Percentiles rank a stretch among this genome's conserved stretches.
Conservation (phyloP, 2,888 invertebrate species). For the Eucera pruinosa region DNA sequence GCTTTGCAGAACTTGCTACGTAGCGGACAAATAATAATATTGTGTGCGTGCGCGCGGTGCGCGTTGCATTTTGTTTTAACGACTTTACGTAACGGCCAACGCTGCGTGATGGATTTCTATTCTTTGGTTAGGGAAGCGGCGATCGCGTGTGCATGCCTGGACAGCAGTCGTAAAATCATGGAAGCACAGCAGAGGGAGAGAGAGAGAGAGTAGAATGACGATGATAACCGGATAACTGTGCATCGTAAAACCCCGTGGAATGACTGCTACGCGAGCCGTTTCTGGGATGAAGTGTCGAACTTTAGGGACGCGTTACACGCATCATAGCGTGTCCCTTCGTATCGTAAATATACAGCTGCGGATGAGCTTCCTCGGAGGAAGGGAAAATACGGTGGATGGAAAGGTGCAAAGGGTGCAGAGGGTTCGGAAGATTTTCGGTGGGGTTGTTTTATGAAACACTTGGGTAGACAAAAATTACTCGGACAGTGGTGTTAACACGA, state of each 20-base stretch:
- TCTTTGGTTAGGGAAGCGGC: neutral
- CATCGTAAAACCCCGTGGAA: slow-evolving; percentile 5
- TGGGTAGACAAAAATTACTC: too few relatives aligned
- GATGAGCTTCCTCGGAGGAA: neutral
- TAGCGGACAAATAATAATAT: too few relatives aligned
- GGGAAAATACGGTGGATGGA: neutral
- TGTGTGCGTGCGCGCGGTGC: too few relatives aligned
- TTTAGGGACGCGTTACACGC: neutral
- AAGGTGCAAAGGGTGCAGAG: too few relatives aligned
- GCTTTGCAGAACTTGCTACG: neutral
- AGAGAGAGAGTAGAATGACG: neutral
- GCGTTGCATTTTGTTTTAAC: slow-evolving; percentile 22
- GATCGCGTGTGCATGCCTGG: neutral
- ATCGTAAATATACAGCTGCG: neutral
- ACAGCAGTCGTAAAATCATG: neutral
- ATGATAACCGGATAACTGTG: slow-evolving; percentile 2
- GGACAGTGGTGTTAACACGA: too few relatives aligned
- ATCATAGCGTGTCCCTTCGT: neutral
- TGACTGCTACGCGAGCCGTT: neutral
- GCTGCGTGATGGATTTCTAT: neutral
- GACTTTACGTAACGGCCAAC: neutral
- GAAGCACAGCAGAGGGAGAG: too few relatives aligned
- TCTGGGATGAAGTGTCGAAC: slow-evolving; percentile 2
- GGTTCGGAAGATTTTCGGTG: too few relatives aligned
- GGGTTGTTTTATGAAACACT: too few relatives aligned